Conservation (phyloP, 2,888 invertebrate species). For the Allacma fusca region DNA sequence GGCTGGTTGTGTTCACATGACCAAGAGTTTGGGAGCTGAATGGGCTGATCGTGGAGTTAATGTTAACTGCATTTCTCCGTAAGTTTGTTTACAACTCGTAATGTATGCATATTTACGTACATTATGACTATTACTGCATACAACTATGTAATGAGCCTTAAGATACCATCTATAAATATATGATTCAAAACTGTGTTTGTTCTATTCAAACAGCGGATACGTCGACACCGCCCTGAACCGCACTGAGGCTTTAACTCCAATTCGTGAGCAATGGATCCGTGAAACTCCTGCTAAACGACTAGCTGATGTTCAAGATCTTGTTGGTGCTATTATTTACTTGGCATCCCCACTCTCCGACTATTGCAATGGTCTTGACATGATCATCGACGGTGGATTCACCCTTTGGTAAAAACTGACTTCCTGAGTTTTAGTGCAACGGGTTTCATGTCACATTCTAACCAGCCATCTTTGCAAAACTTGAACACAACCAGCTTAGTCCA, state of each 20-base stretch:
- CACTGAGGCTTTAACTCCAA: constrained; percentile 54
- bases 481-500: no score
- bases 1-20: constrained; percentile 59
- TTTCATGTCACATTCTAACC: no score
- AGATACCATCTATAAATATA: no score
- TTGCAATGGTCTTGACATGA: constrained; percentile 57
- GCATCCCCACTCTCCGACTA: constrained; percentile 57
- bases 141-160: no score
- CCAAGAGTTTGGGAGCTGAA: constrained; percentile 56
- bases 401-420: constrained; percentile 49
- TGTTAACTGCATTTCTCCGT: constrained; percentile 61
- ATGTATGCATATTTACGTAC: no score
- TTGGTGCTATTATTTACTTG: constrained; percentile 58
- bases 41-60: constrained; percentile 58
- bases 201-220: constrained; percentile 56
- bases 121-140: no score
- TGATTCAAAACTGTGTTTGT: no score
- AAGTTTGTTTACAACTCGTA: constrained; percentile 49
- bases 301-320: constrained; percentile 57
- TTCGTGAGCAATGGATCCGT: constrained; percentile 54
- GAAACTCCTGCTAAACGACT: constrained; percentile 58
- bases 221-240: constrained; percentile 58
- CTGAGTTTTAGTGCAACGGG: no score
- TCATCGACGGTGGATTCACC: constrained; percentile 59
- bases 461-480: no score